Percentiles rank a stretch among this genome's conserved stretches.
phyloP scores from a whole-genome alignment of 2,113 vertebrate species.

The Sitta europaea region DNA sequence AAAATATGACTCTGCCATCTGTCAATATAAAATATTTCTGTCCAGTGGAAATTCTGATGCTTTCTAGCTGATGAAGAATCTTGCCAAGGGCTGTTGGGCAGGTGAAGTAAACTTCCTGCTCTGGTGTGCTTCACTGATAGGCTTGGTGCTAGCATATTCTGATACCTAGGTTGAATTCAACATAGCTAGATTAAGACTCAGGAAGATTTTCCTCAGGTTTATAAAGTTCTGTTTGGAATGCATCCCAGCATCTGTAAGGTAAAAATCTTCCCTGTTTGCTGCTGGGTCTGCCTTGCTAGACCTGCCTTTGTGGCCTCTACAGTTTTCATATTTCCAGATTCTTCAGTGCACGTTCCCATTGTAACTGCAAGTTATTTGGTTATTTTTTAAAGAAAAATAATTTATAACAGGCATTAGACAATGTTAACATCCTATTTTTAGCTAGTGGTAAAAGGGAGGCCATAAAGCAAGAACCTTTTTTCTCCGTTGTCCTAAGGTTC shows the following conservation, averaged over 20 bases:
- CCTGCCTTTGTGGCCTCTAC: background rate
- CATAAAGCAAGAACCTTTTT: background rate
- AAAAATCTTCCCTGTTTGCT: background rate
- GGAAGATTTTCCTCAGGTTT: background rate
- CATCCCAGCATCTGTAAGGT: background rate
- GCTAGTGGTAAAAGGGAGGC: background rate
- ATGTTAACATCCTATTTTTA: background rate
- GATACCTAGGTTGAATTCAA: background rate
- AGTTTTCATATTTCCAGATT: background rate
- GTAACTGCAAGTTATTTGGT: background rate
- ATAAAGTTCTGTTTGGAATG: background rate
- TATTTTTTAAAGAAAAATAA: background rate
- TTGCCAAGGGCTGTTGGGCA: background rate
- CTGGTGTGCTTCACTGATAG: background rate
- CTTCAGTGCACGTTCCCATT: accelerated
- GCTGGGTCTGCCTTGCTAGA: background rate
- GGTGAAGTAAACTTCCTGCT: background rate
- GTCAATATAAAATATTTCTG: background rate
- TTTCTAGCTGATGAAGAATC: background rate
- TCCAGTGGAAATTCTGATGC: background rate
- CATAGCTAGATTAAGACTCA: background rate
- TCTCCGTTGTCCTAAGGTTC: background rate
- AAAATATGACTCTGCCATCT: background rate
- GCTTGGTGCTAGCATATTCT: background rate
- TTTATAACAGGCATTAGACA: background rate